These are phyloP conservation scores for Cheirogaleus major DNA, from an alignment of 2,797 vertebrate genomes.

Conservation along the genomic window DNA sequence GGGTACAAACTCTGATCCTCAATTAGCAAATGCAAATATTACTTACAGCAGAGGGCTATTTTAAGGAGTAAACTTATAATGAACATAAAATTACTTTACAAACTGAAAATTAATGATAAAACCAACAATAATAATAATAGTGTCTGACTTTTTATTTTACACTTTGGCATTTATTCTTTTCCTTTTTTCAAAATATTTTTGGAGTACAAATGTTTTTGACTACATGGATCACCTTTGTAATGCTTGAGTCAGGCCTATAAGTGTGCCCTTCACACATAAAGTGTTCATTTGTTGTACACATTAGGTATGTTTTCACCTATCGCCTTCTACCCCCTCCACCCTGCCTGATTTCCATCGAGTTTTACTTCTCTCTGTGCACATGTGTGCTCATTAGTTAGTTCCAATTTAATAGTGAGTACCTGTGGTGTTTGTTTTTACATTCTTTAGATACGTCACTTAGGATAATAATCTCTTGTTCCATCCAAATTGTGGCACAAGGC, in stretches of 20 bases:
- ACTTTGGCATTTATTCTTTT: not conserved
- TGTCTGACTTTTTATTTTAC: not conserved
- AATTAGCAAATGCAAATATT: not conserved
- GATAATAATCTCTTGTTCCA: too few relatives aligned
- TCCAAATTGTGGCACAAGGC: too few relatives aligned
- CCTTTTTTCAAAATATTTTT: not conserved
- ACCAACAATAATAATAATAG: not conserved
- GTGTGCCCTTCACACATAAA: not conserved
- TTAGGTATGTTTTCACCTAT: not conserved
- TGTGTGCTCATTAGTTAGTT: too few relatives aligned
- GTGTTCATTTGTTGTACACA: not conserved
- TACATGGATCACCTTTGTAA: not conserved
- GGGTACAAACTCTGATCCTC: not conserved
- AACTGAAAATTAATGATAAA: not conserved
- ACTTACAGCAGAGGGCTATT: not conserved
- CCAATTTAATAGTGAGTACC: too few relatives aligned
- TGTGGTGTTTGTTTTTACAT: too few relatives aligned
- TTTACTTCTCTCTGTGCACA: too few relatives aligned
- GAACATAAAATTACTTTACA: not conserved
- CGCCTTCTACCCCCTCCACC: too few relatives aligned
- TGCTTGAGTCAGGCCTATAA: not conserved
- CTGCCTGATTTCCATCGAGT: too few relatives aligned
- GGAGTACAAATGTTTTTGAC: not conserved
- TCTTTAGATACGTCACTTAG: too few relatives aligned
- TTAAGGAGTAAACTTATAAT: not conserved